These are phyloP conservation scores for Meta bourneti DNA, from an alignment of 2,888 invertebrate species.

Conservation along the genomic window DNA sequence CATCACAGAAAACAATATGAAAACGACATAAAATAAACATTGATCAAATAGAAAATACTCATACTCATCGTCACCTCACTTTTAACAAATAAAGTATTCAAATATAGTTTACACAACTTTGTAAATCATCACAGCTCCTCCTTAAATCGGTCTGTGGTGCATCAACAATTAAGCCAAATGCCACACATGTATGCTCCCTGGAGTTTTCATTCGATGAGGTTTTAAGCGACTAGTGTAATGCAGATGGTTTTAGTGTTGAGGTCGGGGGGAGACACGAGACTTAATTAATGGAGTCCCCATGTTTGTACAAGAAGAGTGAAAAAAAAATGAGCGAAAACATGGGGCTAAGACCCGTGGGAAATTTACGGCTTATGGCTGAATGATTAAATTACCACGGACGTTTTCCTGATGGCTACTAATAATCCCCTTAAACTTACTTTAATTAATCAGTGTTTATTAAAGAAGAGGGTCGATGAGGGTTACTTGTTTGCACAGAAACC, in stretches of 20 bases:
- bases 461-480: not conserved
- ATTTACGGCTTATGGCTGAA: conserved; percentile 28
- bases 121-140: too few relatives aligned
- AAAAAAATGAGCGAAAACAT: conserved; percentile 36
- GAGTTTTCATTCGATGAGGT: not conserved
- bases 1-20: too few relatives aligned
- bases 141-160: not conserved
- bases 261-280: conserved; percentile 10
- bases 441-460: conserved; percentile 31
- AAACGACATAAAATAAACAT: too few relatives aligned
- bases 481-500: not conserved
- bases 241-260: conserved; percentile 39
- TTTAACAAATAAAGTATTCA: too few relatives aligned
- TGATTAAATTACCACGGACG: conserved; percentile 53
- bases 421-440: conserved; percentile 35
- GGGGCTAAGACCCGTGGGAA: conserved; percentile 51
- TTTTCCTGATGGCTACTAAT: conserved; percentile 16
- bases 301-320: conserved; percentile 26
- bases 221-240: conserved; percentile 42
- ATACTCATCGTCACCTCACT: too few relatives aligned
- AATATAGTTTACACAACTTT: too few relatives aligned
- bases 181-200: not conserved
- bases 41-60: too few relatives aligned
- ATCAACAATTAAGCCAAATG: conserved; percentile 7
- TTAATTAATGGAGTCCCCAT: conserved; percentile 60